Evolutionary conservation across 2,113 vertebrate species (phyloP).

Genomic region (Hippocampus abdominalis): DNA sequence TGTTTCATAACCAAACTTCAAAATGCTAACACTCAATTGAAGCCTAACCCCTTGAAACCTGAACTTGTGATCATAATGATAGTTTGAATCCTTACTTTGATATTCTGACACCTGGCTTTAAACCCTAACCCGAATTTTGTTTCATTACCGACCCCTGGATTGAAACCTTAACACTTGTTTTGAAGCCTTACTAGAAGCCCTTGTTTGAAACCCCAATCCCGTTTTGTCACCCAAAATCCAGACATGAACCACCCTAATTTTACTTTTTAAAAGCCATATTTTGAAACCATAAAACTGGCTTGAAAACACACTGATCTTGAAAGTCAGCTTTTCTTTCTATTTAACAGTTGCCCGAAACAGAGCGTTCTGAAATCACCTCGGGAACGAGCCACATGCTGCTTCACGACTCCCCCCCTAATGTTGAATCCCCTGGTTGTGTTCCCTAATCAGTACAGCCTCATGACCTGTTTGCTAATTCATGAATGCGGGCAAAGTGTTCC

Average conservation of each 20-base stretch:
- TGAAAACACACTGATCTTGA: neutral
- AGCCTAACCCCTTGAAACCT: too few species aligned
- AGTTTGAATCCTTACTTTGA: neutral
- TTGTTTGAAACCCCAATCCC: neutral
- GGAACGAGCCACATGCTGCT: neutral
- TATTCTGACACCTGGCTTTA: neutral
- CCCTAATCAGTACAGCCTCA: slow-evolving; percentile 40
- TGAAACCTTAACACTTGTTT: too few species aligned
- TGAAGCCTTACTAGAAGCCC: too few species aligned
- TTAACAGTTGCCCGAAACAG: neutral
- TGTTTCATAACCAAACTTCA: too few species aligned
- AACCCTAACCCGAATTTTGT: neutral
- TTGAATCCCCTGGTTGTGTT: slow-evolving; percentile 20
- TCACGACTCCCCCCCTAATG: slow-evolving; percentile 14
- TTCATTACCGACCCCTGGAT: neutral
- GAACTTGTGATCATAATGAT: too few species aligned
- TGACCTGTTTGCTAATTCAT: slow-evolving; percentile 43
- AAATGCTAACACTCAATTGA: too few species aligned
- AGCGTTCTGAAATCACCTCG: neutral
- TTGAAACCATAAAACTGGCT: neutral
- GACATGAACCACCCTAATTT: too few species aligned
- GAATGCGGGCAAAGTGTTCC: slow-evolving; percentile 22
- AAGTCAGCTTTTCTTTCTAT: too few species aligned
- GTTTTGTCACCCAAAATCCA: too few species aligned
- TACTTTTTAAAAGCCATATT: neutral